Percentiles rank a stretch among this genome's conserved stretches.
Conservation (phyloP, 1,140 invertebrate genomes). For the Drosophila punjabiensis region DNA sequence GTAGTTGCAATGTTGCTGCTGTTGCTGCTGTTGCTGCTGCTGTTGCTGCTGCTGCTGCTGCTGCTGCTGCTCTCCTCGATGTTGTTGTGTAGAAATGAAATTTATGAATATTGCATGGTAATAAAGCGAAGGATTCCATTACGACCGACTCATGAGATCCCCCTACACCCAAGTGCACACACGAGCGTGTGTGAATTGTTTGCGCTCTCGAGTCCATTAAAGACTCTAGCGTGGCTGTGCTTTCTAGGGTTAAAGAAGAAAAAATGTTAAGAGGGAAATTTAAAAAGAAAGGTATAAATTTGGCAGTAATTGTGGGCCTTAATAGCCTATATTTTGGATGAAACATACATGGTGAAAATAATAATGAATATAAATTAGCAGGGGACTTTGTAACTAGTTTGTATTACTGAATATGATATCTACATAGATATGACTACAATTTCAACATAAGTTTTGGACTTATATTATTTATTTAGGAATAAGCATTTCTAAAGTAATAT, state of each 20-base stretch:
- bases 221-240: not conserved
- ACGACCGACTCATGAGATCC: slow-evolving; percentile 57
- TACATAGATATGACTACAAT: no score
- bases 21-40: slow-evolving; percentile 44
- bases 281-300: no score
- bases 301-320: not conserved
- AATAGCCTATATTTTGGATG: not conserved
- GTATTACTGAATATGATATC: no score
- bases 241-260: not conserved
- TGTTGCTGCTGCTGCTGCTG: slow-evolving; percentile 44
- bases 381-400: no score
- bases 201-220: slow-evolving; percentile 23
- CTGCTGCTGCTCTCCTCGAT: slow-evolving; percentile 61
- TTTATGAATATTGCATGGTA: slow-evolving; percentile 83
- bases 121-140: slow-evolving; percentile 82
- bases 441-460: no score
- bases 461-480: no score
- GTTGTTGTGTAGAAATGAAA: slow-evolving; percentile 76
- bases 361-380: not conserved
- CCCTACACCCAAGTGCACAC: slow-evolving; percentile 28
- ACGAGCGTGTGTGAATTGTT: slow-evolving; percentile 35
- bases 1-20: slow-evolving; percentile 36
- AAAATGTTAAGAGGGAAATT: not conserved
- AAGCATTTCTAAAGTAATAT: no score
- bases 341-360: not conserved